These are phyloP conservation scores for Anoncus sp. DNA, from an alignment of 2,888 invertebrate species.

Conservation along the genomic window DNA sequence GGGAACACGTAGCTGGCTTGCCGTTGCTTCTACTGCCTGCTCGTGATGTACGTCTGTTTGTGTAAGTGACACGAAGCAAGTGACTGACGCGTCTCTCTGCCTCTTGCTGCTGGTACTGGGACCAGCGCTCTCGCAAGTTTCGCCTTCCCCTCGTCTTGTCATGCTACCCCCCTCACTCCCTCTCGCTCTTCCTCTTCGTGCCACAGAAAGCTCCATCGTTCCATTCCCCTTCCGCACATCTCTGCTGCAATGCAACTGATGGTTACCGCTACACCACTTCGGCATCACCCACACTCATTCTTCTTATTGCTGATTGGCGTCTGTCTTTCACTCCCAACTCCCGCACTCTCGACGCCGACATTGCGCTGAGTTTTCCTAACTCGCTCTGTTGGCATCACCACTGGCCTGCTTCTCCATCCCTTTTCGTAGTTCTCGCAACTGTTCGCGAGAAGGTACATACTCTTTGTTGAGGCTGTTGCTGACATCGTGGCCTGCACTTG, in stretches of 20 bases:
- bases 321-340: constrained; percentile 27
- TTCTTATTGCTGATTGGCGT: constrained; percentile 27
- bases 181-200: constrained; percentile 17
- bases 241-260: constrained; percentile 8
- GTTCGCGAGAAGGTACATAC: constrained; percentile 34
- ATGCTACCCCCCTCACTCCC: constrained; percentile 24
- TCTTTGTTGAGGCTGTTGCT: constrained; percentile 71
- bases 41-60: constrained; percentile 83
- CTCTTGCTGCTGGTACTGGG: constrained; percentile 59
- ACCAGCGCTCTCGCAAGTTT: constrained; percentile 63
- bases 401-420: constrained; percentile 58
- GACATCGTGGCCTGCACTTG: constrained; percentile 75
- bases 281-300: constrained; percentile 26
- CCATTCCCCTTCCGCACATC: constrained; percentile 29
- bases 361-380: constrained; percentile 11
- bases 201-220: constrained; percentile 28
- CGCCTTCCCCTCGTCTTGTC: constrained; percentile 41
- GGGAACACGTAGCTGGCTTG: constrained; percentile 79
- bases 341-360: constrained; percentile 4
- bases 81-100: constrained; percentile 80
- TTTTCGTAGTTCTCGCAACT: constrained; percentile 45
- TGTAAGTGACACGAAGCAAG: constrained; percentile 82
- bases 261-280: constrained; percentile 3
- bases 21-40: constrained; percentile 68
- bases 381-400: constrained; percentile 18